These are phyloP conservation scores for Sebastes kiyomatsui DNA, from an alignment of 2,797 vertebrate species.

Conservation along the genomic window DNA sequence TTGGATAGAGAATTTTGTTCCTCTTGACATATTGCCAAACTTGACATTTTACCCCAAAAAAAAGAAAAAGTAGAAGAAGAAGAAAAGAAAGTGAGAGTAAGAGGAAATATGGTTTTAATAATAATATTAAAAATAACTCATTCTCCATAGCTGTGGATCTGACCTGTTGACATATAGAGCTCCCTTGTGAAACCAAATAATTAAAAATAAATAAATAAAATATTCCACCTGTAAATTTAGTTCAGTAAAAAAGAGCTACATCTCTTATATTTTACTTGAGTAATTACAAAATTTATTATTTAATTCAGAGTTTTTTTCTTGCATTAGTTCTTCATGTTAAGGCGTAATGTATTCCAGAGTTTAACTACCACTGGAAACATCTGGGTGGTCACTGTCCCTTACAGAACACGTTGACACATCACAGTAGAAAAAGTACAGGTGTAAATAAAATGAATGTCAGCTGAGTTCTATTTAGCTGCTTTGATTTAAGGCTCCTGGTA, in stretches of 20 bases:
- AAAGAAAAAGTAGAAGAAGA: not conserved
- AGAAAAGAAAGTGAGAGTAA: not conserved
- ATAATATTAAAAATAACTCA: not conserved
- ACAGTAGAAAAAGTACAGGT: not conserved
- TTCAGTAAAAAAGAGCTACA: not conserved
- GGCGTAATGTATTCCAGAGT: not conserved
- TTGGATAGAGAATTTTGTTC: constrained; percentile 41
- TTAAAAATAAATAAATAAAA: not conserved
- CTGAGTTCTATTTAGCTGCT: not conserved
- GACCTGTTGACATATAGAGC: not conserved
- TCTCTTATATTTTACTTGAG: not conserved
- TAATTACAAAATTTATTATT: not conserved
- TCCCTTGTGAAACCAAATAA: not conserved
- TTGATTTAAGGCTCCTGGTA: not conserved
- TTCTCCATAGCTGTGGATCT: not conserved
- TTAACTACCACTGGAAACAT: not conserved
- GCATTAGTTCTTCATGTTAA: not conserved
- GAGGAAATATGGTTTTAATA: not conserved
- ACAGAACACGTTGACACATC: not conserved
- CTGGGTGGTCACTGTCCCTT: not conserved
- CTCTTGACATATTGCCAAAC: constrained; percentile 44
- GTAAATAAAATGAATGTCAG: not conserved
- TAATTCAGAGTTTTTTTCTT: not conserved
- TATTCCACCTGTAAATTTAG: not conserved
- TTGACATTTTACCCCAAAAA: constrained; percentile 37